Evolutionary conservation across 2,888 invertebrate genomes (phyloP), one percentile per base, ranked within the genome.

Genomic region (Brenthis ino): DNA sequence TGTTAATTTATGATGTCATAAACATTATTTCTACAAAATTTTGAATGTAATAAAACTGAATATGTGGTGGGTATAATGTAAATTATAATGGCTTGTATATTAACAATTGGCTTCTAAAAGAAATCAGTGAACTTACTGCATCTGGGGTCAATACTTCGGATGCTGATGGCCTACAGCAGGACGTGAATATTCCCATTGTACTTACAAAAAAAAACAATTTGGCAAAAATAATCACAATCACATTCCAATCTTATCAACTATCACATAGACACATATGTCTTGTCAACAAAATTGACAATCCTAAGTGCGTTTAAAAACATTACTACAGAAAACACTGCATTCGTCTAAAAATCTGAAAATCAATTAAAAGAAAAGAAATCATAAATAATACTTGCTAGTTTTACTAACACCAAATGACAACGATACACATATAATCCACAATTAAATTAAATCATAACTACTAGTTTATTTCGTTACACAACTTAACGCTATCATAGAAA

Each of bases 131-230:
- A 89, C 93, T 92, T 91, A 95, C 94, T 79, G 89, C 85, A 82
- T 94, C 94, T 70, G 94, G 94, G 67, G 94, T 94, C 67, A 93
- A 80, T 57, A 94, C 89, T 70, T 94, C 94, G n/a, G 94, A 85
- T 67, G 93, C 88, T 66, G 94, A 93, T 73, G 91, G 92, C 80
- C 81, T 93, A 81, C 93, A 94, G 80, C 95, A 95, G 57, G 93
- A 94, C 61, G 85, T 82, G 70, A 94, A 87, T 64, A 94, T 77
- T 68, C 94, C 94, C 94, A 94, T 94, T 82, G 78, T 80, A 58
- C 37, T n/a, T 43, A 64, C 50, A 65, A 53, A 33, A 47, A 47
- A 57, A 50, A 48, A 77, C 72, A 68, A 13, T 67, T 61, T 50
- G 11, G 51, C 70, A 70, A 74, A 72, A 64, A 58, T 50, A 66